Evolutionary conservation across 92 coral and sea anemone genomes (phyloP), one percentile per base, ranked within the genome.

Genomic region (Zoanthus solanderi): DNA sequence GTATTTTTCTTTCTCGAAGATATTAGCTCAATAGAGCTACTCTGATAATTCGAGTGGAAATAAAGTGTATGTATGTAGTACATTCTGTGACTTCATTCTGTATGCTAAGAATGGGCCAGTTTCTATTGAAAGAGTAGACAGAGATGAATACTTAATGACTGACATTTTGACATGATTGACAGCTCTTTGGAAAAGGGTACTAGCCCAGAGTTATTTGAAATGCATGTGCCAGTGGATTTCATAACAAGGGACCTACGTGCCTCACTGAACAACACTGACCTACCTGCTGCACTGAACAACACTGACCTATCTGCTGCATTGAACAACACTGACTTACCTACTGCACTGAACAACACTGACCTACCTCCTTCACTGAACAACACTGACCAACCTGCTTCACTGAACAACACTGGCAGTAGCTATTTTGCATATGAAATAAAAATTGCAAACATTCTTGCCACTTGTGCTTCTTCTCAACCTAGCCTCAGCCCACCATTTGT

Each of bases 171-270:
- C 14, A 17, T 1, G 61, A 56, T 74, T 89, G 56, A 81, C 90
- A 82, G 48, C 72, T 17, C 78, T 89, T 8, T 92, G 92, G 89
- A 34, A 17, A 23, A 72, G 78, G 65, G 63, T 57, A 57, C 8
- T 57, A 7, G 63, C 90, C 56, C 90, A 23, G 94, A 89, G 60
- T 45, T 88, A 47, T 92, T 92, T 80, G 92, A 86, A 72, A 89
- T 87, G 93, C 45, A 92, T 53, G 93, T 90, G 31, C 93, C 95
- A 9, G 60, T 54, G 60, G 60, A 54, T 16, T 5, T 54, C 60
- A 54, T 54, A 12, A 54, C 60, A 54, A 54, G 60, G 60, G 60
- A 54, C 60, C 23, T 12, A 52, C 56, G 10, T 10, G 6, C 6
- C 54, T 50, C 23, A 23, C 23, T 23, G 23, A 23, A 23, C 23